Evolutionary conservation across 1,140 invertebrate species (phyloP), one percentile per base, ranked within the genome.

Genomic region (Dreissena polymorpha): DNA sequence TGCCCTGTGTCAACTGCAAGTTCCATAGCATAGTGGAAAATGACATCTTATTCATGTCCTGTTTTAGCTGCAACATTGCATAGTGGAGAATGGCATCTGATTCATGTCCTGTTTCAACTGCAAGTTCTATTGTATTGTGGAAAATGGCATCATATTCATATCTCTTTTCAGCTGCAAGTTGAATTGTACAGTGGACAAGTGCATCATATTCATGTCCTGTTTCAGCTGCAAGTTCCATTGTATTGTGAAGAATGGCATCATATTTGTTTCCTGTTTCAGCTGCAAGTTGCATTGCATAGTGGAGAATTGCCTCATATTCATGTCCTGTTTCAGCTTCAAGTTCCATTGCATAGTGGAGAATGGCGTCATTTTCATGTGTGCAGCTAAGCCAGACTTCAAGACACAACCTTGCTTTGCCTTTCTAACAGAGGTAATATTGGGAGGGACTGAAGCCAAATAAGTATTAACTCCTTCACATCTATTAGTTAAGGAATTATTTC

Each of bases 331-430:
- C 79, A 81, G 79, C 25, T 71, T 39, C 21, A 81, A 81, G 65
- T 82, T 73, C 65, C 70, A 82, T 49, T 82, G 79, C 73, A 73
- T 82, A 18, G 79, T 82, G 21, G 79, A 82, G 29, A 82, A 82
- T 74, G 79, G 79, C 55, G 65, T 82, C 23, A 82, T 82, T 27
- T 82, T 73, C 53, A 73, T 82, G 79, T 82, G 79, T 68, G 71
- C 71, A 68, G 79, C 79, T 55, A 82, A 82, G 65, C 71, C 79
- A 7, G 60, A 53, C 0, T 63, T 70, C 65, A 60, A 73, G n/a
- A 73, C 79, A n/a, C 23, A 64, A 13, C 70, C 70, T 18, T 82
- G 79, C 73, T 82, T 73, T 74, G 79, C 39, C 21, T 82, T 27
- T 68, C 50, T 82, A 7, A 82, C 79, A 68, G 79, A 82, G 79